Conservation (phyloP, 2,888 invertebrate species). For the Drosophila meridionalis region DNA sequence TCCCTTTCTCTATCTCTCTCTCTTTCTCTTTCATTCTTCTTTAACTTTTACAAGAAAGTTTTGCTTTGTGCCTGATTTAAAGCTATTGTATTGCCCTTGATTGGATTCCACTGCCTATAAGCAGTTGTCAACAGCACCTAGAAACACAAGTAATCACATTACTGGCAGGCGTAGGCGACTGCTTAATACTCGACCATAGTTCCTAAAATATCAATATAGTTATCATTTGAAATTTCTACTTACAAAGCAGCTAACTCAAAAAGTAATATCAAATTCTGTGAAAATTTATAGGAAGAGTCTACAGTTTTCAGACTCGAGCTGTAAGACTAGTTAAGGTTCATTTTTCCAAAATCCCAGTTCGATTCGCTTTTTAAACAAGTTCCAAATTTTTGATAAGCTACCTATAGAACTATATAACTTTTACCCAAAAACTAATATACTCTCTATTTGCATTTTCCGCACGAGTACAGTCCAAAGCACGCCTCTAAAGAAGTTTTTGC, state of each 20-base stretch:
- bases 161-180: not conserved
- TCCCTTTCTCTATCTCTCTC: not conserved
- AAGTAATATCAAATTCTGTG: too few species aligned
- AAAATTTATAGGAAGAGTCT: too few species aligned
- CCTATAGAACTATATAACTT: not conserved
- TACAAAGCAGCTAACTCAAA: too few species aligned
- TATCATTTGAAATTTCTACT: too few species aligned
- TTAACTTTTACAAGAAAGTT: slow-evolving; percentile 4
- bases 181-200: not conserved
- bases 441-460: not conserved
- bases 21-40: not conserved
- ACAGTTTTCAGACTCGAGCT: too few species aligned
- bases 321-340: too few species aligned
- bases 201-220: not conserved
- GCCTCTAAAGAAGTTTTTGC: slow-evolving; percentile 15
- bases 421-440: not conserved
- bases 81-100: slow-evolving; percentile 40
- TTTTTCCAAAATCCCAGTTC: too few species aligned
- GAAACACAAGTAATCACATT: not conserved
- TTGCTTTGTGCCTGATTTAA: slow-evolving; percentile 26
- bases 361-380: too few species aligned
- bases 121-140: slow-evolving; percentile 19
- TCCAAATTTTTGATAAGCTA: too few species aligned
- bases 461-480: slow-evolving; percentile 12
- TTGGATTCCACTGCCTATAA: slow-evolving; percentile 16